phyloP scores from a whole-genome alignment of 2,888 invertebrate species.

The Euplexia lucipara region DNA sequence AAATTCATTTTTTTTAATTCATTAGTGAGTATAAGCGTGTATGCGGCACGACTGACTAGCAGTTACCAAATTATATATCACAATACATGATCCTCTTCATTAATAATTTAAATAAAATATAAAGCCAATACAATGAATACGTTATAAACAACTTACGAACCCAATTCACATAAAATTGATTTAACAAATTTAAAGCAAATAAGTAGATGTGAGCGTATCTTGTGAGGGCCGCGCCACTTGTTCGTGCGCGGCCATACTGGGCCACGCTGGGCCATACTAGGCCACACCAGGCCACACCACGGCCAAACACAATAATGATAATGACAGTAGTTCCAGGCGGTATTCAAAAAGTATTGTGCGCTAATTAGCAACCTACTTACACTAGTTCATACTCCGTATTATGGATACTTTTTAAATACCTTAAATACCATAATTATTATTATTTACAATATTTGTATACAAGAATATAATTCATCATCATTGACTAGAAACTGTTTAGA shows the following conservation, averaged over 20 bases:
- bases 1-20: constrained; percentile 84
- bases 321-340: constrained; percentile 49
- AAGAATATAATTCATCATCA: constrained; percentile 79
- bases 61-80: constrained; percentile 86
- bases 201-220: constrained; percentile 32
- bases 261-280: background rate
- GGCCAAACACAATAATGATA: constrained; percentile 41
- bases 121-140: constrained; percentile 66
- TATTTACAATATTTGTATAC: constrained; percentile 86
- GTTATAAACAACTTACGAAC: constrained; percentile 61
- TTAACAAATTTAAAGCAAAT: constrained; percentile 56
- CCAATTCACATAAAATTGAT: constrained; percentile 56
- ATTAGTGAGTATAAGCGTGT: constrained; percentile 90
- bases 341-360: constrained; percentile 81
- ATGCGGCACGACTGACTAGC: constrained; percentile 90
- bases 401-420: constrained; percentile 80
- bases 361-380: constrained; percentile 81
- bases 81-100: constrained; percentile 79
- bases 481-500: constrained; percentile 89
- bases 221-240: constrained; percentile 1
- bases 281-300: background rate
- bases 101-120: constrained; percentile 68
- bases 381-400: constrained; percentile 70
- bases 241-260: background rate
- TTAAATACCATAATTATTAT: constrained; percentile 79